Conservation (phyloP, 2,797 vertebrate genomes). For the Hafferia zeledoni region DNA sequence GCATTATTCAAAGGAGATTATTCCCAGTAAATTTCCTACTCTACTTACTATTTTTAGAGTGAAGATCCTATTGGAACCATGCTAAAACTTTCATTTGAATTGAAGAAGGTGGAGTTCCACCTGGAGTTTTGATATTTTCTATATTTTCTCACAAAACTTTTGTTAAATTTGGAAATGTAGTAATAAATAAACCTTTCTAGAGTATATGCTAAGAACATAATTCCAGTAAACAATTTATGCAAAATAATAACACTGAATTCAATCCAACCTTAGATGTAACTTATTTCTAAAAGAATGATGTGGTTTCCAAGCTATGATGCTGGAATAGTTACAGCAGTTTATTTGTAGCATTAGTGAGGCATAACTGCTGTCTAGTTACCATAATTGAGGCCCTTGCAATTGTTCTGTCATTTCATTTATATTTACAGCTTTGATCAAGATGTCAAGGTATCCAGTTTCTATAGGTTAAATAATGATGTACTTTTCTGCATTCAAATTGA, state of each 20-base stretch:
- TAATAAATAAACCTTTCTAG: not conserved
- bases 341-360: not conserved
- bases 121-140: not conserved
- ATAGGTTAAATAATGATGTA: not conserved
- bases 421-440: not conserved
- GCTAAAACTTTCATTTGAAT: not conserved
- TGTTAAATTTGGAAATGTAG: not conserved
- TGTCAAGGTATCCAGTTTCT: not conserved
- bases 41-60: not conserved
- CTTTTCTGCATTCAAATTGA: not conserved
- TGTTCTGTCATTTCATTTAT: slow-evolving; percentile 14
- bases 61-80: not conserved
- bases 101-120: not conserved
- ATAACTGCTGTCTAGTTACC: slow-evolving; percentile 19
- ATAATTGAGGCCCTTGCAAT: slow-evolving; percentile 21
- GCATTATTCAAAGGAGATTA: not conserved
- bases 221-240: not conserved
- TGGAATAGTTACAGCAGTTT: not conserved
- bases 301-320: not conserved
- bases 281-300: not conserved
- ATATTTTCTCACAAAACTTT: not conserved
- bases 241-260: not conserved
- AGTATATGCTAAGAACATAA: not conserved
- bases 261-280: not conserved
- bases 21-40: not conserved